Percentiles rank a stretch among this genome's conserved stretches.
Conservation (phyloP, 2,888 invertebrate genomes). For the Neoscelio sp. region DNA sequence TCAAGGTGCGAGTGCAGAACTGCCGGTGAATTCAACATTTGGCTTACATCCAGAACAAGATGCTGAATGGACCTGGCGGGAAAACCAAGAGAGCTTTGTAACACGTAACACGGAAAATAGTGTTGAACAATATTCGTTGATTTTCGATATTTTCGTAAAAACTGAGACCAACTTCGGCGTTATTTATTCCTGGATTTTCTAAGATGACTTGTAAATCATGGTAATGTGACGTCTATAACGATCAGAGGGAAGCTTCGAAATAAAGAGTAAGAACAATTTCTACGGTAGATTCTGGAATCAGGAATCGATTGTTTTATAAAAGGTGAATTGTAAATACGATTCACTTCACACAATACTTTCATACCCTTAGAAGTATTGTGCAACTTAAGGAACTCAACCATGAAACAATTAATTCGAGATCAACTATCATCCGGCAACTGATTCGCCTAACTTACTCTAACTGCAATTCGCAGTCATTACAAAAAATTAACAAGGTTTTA, state of each 20-base stretch:
- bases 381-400: slow-evolving; percentile 65
- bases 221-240: neutral
- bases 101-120: slow-evolving; percentile 50
- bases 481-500: too few species aligned
- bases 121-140: slow-evolving; percentile 13
- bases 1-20: slow-evolving; percentile 65
- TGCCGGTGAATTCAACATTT: slow-evolving; percentile 77
- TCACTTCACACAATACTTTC: slow-evolving; percentile 20
- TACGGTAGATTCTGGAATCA: too few species aligned
- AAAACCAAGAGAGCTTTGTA: slow-evolving; percentile 74
- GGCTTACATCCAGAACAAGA: slow-evolving; percentile 80
- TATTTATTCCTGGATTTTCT: neutral
- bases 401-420: slow-evolving; percentile 72
- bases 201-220: neutral
- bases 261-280: too few species aligned
- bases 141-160: slow-evolving; percentile 10
- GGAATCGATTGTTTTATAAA: too few species aligned
- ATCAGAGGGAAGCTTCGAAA: too few species aligned
- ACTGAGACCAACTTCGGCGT: neutral
- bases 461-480: neutral
- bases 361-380: slow-evolving; percentile 21
- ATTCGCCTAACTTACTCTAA: slow-evolving; percentile 13
- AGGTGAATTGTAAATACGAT: too few species aligned
- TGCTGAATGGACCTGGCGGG: slow-evolving; percentile 82
- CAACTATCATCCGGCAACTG: slow-evolving; percentile 62